Base-by-base conservation (phyloP, 92 coral and sea anemone species). In the Palythoa heliodiscus region DNA sequence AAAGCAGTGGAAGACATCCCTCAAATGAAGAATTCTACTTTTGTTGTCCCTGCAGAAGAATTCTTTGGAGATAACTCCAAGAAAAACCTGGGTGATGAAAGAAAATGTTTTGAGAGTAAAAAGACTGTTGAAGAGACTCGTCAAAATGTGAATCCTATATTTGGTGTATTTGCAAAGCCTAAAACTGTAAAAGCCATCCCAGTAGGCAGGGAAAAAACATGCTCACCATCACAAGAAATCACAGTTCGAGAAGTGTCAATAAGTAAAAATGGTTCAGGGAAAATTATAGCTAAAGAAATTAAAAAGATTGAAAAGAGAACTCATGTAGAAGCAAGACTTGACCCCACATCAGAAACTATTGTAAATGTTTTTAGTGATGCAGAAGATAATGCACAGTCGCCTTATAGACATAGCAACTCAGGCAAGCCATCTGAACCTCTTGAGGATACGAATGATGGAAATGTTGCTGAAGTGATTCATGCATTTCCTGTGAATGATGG, bases 401-500 rank as follows among this genome's bases (percentile, higher is more conserved):
- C 84, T 11, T 80, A 80, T 48, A 67, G 75, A 16, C 84, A 40
- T 24, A 60, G 43, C 35, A 64, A 63, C 29, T 58, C 50, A 66
- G 57, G 61, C 60, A 80, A 80, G 9, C 84, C 63, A 47, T 15
- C 10, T 14, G 61, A 80, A 25, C 58, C 87, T 38, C 63, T 80
- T 5, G 74, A 72, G 58, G 84, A 76, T 54, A 83, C 76, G 22
- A 58, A 50, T 52, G 74, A 35, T 58, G 82, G 82, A 85, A 83
- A 77, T n/a, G 85, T 70, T 47, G 53, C 69, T 0, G 52, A 70
- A 10, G 87, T 89, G 85, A 78, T 87, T 64, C 77, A 77, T 12
- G 92, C 94, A 17, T 84, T 87, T 35, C 90, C 88, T 25, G 84
- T 90, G 20, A 89, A 92, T 77, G 93, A 89, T 83, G 93, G 92